phyloP scores from a whole-genome alignment of 2,113 vertebrate genomes.

The Orycteropus afer region DNA sequence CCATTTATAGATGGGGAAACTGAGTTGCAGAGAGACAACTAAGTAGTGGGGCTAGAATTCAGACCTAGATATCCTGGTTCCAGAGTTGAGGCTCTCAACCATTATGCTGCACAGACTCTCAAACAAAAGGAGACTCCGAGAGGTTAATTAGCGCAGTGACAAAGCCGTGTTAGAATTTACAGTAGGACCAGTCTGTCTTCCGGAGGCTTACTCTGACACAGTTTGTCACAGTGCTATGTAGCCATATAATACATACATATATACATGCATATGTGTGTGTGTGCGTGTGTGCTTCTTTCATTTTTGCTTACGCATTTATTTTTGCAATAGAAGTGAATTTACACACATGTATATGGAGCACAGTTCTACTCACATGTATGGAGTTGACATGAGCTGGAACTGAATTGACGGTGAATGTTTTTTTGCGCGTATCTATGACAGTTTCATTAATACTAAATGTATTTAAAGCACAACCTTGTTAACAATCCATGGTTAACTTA shows the following conservation, averaged over 20 bases:
- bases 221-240: not conserved
- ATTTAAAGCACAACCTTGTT: not conserved
- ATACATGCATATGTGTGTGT: too few species aligned
- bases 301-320: not conserved
- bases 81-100: not conserved
- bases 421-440: not conserved
- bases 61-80: not conserved
- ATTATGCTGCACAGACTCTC: too few species aligned
- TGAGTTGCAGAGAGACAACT: not conserved
- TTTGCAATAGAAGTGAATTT: not conserved
- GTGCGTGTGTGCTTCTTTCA: not conserved
- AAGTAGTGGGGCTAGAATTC: not conserved
- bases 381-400: too few species aligned
- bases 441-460: not conserved
- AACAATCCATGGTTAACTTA: not conserved
- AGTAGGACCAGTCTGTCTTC: not conserved
- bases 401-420: too few species aligned
- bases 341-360: too few species aligned
- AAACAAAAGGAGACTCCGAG: not conserved
- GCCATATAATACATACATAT: not conserved
- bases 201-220: too few species aligned
- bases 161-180: not conserved
- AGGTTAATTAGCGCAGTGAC: not conserved
- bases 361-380: too few species aligned
- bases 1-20: not conserved